Evolutionary conservation across 2,113 vertebrate genomes (phyloP).

Genomic region (Leuciscus idus): DNA sequence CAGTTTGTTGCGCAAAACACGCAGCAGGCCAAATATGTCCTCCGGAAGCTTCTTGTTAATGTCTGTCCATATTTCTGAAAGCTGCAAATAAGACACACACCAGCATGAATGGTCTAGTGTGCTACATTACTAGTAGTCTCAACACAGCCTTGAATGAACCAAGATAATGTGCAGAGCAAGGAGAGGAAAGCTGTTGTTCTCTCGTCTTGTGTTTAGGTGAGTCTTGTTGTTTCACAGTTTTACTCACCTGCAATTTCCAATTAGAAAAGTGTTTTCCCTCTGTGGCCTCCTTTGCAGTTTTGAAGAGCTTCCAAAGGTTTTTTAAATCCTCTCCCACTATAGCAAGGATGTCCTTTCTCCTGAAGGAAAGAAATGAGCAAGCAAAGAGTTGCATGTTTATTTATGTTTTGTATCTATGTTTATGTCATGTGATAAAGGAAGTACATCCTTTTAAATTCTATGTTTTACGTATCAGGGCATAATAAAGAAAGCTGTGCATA

Average conservation of each 20-base stretch:
- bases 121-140: neutral
- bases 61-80: neutral
- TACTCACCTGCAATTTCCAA: slow-evolving; percentile 6
- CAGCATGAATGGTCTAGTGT: neutral
- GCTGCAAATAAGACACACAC: slow-evolving; percentile 10
- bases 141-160: neutral
- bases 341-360: neutral
- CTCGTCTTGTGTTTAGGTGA: neutral
- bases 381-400: neutral
- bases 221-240: neutral
- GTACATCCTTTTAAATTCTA: too few species aligned
- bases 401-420: too few species aligned
- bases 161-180: neutral
- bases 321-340: slow-evolving; percentile 1
- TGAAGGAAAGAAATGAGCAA: neutral
- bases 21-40: slow-evolving; percentile 24
- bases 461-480: too few species aligned
- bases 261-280: neutral
- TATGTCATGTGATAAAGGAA: too few species aligned
- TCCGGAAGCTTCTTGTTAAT: neutral
- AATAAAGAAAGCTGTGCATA: too few species aligned
- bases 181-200: neutral
- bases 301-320: neutral
- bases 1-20: slow-evolving; percentile 25
- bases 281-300: neutral